Percentiles rank a stretch among this genome's conserved stretches.
Evolutionary conservation across 2,797 vertebrate genomes (phyloP).

Genomic region (Tympanoctomys barrerae): DNA sequence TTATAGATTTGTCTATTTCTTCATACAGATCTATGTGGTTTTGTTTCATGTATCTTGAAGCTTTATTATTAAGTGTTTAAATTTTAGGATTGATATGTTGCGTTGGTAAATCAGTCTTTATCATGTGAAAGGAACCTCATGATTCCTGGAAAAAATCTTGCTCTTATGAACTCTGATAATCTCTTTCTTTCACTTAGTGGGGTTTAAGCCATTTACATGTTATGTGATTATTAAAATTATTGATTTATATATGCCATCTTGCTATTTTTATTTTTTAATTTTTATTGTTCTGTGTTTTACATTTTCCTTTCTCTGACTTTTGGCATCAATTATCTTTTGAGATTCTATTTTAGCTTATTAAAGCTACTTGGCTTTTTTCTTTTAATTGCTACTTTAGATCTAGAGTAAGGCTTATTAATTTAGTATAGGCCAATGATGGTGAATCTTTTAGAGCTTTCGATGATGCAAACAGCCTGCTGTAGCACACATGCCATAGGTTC

Average conservation of each 20-base stretch:
- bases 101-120: not conserved
- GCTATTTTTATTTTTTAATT: not conserved
- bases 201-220: not conserved
- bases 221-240: not conserved
- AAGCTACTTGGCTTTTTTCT: not conserved
- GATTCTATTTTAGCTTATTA: not conserved
- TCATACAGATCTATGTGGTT: not conserved
- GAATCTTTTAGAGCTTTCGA: not conserved
- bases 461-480: not conserved
- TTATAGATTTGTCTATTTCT: not conserved
- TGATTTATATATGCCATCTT: not conserved
- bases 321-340: not conserved
- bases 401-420: not conserved
- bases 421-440: not conserved
- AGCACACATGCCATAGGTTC: not conserved
- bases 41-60: not conserved
- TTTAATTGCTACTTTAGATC: not conserved
- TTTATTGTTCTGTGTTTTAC: not conserved
- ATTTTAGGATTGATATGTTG: not conserved
- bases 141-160: not conserved
- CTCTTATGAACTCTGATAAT: not conserved
- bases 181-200: not conserved
- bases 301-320: not conserved
- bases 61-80: not conserved
- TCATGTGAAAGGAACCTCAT: not conserved